These are phyloP conservation scores for Pluvianellus socialis DNA, from an alignment of 2,113 vertebrate genomes.

Conservation along the genomic window DNA sequence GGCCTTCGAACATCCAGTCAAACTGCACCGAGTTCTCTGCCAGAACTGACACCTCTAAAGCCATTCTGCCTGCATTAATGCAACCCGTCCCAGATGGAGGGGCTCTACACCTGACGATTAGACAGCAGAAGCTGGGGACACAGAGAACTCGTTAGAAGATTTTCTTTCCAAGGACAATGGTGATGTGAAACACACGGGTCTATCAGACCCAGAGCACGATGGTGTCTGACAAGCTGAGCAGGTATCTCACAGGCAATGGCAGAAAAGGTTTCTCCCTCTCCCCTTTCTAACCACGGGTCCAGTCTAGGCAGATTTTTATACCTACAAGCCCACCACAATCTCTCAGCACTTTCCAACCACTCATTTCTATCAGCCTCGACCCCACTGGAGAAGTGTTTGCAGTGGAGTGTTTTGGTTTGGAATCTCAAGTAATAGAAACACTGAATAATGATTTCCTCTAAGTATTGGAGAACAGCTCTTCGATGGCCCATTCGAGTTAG, in stretches of 20 bases:
- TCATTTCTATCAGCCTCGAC: neutral
- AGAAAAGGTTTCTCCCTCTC: neutral
- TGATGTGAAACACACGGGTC: neutral
- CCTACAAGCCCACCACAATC: neutral
- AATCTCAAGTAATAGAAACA: neutral
- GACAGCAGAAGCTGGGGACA: neutral
- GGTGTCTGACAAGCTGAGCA: neutral
- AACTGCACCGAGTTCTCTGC: neutral
- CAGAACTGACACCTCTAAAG: neutral
- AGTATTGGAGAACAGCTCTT: neutral
- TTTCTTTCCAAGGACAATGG: neutral
- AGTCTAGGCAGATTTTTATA: neutral
- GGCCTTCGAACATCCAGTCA: neutral
- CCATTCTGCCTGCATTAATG: neutral
- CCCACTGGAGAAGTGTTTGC: neutral
- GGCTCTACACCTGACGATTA: neutral
- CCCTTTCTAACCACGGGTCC: neutral
- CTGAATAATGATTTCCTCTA: neutral
- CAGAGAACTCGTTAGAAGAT: neutral
- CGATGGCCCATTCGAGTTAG: neutral
- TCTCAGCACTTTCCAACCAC: neutral
- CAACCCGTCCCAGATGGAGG: rapidly evolving
- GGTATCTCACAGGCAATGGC: neutral
- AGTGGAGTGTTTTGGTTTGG: neutral
- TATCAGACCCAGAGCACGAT: neutral